Evolutionary conservation across 2,113 vertebrate species (phyloP).

Genomic region (Leucopternis melanops): DNA sequence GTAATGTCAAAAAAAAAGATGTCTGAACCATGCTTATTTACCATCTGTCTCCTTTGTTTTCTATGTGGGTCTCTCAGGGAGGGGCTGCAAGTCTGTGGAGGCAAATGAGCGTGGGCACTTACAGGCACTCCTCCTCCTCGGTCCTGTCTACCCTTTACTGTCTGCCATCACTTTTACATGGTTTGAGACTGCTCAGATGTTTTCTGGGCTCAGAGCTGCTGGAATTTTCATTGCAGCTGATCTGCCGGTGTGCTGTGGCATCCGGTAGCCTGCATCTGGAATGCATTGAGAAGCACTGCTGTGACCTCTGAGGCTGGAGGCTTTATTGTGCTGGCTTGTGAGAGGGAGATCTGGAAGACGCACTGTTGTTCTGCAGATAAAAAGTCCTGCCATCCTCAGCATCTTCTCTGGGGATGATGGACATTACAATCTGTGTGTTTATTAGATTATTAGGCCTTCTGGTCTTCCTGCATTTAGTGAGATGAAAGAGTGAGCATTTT

Average conservation of each 20-base stretch:
- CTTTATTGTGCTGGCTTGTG: background rate
- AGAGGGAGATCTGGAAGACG: background rate
- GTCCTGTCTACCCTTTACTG: background rate
- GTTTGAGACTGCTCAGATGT: background rate
- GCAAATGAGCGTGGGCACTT: background rate
- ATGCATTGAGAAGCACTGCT: accelerated
- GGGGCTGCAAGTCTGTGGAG: background rate
- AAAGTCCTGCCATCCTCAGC: background rate
- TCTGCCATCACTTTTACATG: background rate
- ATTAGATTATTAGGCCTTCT: background rate
- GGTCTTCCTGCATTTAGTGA: background rate
- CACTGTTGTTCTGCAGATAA: background rate
- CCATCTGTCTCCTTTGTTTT: background rate
- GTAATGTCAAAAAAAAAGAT: background rate
- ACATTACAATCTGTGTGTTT: background rate
- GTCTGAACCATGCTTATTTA: background rate
- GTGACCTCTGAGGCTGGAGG: background rate
- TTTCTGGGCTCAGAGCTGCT: background rate
- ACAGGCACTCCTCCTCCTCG: accelerated
- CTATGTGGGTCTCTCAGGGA: background rate
- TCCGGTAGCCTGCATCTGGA: background rate
- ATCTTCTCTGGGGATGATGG: background rate
- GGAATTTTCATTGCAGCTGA: background rate
- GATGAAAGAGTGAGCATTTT: background rate
- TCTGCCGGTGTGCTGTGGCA: background rate